phyloP scores from a whole-genome alignment of 2,888 invertebrate genomes.

The Aphidoletes aphidimyza region DNA sequence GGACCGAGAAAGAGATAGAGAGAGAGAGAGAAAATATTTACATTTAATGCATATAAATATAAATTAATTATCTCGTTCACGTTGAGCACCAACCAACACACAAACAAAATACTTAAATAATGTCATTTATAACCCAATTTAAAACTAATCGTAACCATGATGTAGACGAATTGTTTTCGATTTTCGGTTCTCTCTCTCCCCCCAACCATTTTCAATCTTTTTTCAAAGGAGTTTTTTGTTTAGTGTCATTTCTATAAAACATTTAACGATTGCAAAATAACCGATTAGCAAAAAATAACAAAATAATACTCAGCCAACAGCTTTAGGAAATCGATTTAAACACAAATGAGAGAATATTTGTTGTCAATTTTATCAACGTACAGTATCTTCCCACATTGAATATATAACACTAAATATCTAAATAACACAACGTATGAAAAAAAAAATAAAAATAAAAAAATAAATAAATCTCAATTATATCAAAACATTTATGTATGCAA shows the following conservation, averaged over 20 bases:
- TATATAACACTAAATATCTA: too few species aligned
- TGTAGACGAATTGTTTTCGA: slow-evolving; percentile 26
- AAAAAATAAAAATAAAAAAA: neutral
- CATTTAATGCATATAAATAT: slow-evolving; percentile 16
- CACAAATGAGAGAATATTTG: neutral
- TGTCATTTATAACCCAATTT: slow-evolving; percentile 35
- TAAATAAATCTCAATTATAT: slow-evolving; percentile 1
- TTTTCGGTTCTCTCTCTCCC: too few species aligned
- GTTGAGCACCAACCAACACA: neutral
- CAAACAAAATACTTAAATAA: neutral
- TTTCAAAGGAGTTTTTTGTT: too few species aligned
- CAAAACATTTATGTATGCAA: neutral
- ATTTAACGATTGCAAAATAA: neutral
- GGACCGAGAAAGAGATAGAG: neutral
- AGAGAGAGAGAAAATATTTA: slow-evolving; percentile 12
- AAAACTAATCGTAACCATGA: slow-evolving; percentile 29
- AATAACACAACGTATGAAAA: too few species aligned
- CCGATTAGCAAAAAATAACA: slow-evolving; percentile 13
- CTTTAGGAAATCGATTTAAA: neutral
- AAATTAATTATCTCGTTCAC: slow-evolving; percentile 26
- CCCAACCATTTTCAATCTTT: too few species aligned
- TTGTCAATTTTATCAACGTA: slow-evolving; percentile 19
- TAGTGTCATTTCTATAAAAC: too few species aligned
- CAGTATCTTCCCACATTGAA: neutral
- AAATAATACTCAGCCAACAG: neutral